phyloP scores from a whole-genome alignment of 2,888 invertebrate genomes.

The Schizaphis graminum region DNA sequence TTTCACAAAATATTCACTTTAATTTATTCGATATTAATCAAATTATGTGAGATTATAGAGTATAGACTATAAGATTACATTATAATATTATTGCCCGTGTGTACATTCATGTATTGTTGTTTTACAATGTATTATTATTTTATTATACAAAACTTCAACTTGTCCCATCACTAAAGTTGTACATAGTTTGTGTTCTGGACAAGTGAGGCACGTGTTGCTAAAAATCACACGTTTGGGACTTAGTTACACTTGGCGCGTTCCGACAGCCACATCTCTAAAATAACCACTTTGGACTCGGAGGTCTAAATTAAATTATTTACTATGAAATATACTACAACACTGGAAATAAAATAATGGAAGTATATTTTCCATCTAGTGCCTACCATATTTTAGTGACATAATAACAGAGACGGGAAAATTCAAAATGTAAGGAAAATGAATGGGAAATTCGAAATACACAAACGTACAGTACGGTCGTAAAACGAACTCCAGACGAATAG shows the following conservation, averaged over 20 bases:
- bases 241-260: neutral
- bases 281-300: slow-evolving; percentile 5
- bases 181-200: neutral
- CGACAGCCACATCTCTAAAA: neutral
- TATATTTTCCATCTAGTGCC: neutral
- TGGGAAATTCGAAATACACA: neutral
- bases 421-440: neutral
- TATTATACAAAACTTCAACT: neutral
- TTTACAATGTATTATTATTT: neutral
- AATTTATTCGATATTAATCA: neutral
- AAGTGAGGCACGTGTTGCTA: neutral
- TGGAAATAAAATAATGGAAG: neutral
- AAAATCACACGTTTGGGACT: slow-evolving; percentile 30
- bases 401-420: neutral
- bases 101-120: neutral
- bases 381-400: neutral
- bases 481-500: neutral
- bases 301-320: neutral
- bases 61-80: no score
- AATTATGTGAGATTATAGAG: neutral
- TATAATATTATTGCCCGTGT: neutral
- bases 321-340: neutral
- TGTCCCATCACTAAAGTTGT: neutral
- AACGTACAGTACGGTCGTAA: neutral
- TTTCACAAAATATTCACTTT: neutral